Evolutionary conservation across 2,797 vertebrate genomes (phyloP).

Genomic region (Betta splendens): DNA sequence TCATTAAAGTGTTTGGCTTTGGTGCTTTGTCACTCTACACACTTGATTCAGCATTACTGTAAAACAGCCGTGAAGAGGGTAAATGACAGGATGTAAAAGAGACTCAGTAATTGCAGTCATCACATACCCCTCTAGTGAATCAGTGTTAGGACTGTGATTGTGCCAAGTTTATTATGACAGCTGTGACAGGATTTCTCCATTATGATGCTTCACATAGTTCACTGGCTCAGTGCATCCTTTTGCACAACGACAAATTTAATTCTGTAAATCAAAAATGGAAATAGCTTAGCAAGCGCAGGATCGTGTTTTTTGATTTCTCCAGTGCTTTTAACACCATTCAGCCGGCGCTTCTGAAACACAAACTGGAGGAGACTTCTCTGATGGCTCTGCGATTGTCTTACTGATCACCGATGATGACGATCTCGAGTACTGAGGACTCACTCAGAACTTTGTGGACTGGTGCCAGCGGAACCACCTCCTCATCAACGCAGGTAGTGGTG

Average conservation of each 20-base stretch:
- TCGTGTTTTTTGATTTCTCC: no score
- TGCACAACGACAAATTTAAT: slow-evolving; percentile 18
- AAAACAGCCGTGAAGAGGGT: neutral
- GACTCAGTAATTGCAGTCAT: neutral
- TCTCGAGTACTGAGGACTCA: no score
- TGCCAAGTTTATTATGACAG: neutral
- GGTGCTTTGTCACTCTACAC: neutral
- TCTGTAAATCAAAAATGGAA: slow-evolving; percentile 47
- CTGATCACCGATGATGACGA: no score
- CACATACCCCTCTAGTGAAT: neutral
- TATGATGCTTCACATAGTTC: slow-evolving; percentile 15
- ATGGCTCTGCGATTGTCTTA: no score
- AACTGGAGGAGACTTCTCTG: no score
- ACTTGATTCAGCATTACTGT: neutral
- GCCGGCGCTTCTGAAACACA: no score
- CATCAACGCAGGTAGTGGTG: no score
- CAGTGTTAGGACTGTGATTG: neutral
- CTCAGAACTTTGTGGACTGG: no score
- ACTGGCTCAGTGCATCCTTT: slow-evolving; percentile 11
- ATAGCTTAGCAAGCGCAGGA: slow-evolving; percentile 28
- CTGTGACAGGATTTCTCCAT: slow-evolving; percentile 9
- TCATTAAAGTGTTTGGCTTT: no score
- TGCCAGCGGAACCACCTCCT: no score
- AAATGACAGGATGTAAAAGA: slow-evolving; percentile 7
- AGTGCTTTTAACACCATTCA: no score